These are phyloP conservation scores for Odontophorus gujanensis DNA, from an alignment of 2,113 vertebrate genomes.

Conservation along the genomic window DNA sequence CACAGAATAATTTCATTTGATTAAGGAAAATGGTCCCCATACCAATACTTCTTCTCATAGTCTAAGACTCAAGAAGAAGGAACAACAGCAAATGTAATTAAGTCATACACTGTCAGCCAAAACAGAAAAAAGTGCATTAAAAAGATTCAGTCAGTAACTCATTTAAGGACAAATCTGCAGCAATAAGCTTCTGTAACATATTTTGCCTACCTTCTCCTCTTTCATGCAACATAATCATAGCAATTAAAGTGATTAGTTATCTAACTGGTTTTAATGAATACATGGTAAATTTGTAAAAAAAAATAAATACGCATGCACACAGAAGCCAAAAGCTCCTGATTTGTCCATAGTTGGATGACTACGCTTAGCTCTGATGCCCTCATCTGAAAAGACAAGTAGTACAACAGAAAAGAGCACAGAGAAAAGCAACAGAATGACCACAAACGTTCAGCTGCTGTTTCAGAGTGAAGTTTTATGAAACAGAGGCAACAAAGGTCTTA, in stretches of 20 bases:
- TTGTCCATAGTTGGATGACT: not conserved
- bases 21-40: not conserved
- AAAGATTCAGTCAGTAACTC: not conserved
- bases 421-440: not conserved
- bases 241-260: not conserved
- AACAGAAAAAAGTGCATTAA: not conserved
- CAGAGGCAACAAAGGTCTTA: not conserved
- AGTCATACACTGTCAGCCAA: not conserved
- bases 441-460: not conserved
- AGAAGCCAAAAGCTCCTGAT: not conserved
- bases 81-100: not conserved
- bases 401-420: not conserved
- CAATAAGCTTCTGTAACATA: not conserved
- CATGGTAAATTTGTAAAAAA: not conserved
- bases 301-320: not conserved
- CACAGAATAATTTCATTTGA: not conserved
- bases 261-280: not conserved
- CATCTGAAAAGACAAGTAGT: accelerated
- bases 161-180: not conserved
- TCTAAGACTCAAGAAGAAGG: not conserved
- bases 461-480: not conserved
- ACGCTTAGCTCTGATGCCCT: not conserved
- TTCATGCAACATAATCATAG: not conserved
- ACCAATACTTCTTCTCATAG: not conserved
- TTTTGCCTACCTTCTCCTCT: not conserved